phyloP scores from a whole-genome alignment of 2,797 vertebrate species.

The Gila robusta region DNA sequence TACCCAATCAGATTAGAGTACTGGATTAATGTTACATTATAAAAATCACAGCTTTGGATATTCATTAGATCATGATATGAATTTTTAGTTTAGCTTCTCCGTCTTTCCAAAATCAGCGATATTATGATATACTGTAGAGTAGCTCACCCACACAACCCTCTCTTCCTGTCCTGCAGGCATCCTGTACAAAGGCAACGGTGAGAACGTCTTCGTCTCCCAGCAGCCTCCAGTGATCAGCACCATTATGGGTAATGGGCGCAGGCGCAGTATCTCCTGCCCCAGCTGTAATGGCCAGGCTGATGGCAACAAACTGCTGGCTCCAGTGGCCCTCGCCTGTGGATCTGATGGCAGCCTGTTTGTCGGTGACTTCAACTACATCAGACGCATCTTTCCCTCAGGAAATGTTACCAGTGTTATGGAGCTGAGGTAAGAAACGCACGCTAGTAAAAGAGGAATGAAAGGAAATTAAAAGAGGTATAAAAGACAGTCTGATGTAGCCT shows the following conservation, averaged over 20 bases:
- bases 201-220: constrained; percentile 96
- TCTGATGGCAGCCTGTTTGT: constrained; percentile 96
- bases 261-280: constrained; percentile 96
- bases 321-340: constrained; percentile 92
- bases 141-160: constrained; percentile 30
- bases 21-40: not conserved
- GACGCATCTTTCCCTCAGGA: constrained; percentile 95
- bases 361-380: constrained; percentile 98
- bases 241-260: constrained; percentile 96
- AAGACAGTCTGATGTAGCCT: not conserved
- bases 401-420: constrained; percentile 98
- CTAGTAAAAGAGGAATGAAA: not conserved
- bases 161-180: constrained; percentile 81
- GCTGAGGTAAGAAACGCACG: constrained; percentile 83
- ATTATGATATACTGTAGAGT: constrained; percentile 4
- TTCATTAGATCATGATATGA: constrained; percentile 23
- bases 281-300: constrained; percentile 97
- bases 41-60: not conserved
- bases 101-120: constrained; percentile 3
- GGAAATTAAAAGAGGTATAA: not conserved
- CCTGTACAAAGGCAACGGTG: constrained; percentile 95
- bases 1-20: not conserved
- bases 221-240: constrained; percentile 94
- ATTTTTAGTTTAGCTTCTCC: constrained; percentile 1
- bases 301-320: constrained; percentile 97